Percentiles rank a stretch among this genome's conserved stretches.
phyloP scores from a whole-genome alignment of 2,797 vertebrate genomes.

The Antennarius maculatus region DNA sequence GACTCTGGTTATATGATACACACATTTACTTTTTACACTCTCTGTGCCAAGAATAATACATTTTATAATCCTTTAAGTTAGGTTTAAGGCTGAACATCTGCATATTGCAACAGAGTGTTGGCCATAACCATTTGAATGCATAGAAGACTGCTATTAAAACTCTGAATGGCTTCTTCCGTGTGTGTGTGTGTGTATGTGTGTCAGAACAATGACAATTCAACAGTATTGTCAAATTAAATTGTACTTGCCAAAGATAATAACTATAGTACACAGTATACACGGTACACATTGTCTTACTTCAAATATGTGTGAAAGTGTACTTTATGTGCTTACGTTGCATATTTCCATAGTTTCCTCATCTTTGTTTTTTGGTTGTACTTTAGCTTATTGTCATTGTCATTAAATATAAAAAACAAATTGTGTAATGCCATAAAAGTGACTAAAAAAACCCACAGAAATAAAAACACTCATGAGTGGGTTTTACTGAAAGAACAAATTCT shows the following conservation, averaged over 20 bases:
- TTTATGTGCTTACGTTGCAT: background rate
- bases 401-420: background rate
- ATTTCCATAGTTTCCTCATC: no score
- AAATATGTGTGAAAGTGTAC: background rate
- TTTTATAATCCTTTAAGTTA: background rate
- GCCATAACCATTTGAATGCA: no score
- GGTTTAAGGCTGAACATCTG: background rate
- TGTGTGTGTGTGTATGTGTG: background rate
- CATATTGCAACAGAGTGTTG: background rate
- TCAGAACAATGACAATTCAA: background rate
- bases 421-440: no score
- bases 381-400: background rate
- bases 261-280: background rate
- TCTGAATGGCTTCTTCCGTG: background rate
- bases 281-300: no score
- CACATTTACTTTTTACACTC: slow-evolving; percentile 6
- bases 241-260: background rate
- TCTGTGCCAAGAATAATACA: slow-evolving; percentile 1
- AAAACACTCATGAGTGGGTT: background rate
- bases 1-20: slow-evolving; percentile 78
- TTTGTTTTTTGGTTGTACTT: no score
- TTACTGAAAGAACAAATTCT: background rate
- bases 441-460: background rate
- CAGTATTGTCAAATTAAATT: no score
- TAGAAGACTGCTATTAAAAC: background rate